phyloP scores from a whole-genome alignment of 2,888 invertebrate species.

The Uloborus plumipes region DNA sequence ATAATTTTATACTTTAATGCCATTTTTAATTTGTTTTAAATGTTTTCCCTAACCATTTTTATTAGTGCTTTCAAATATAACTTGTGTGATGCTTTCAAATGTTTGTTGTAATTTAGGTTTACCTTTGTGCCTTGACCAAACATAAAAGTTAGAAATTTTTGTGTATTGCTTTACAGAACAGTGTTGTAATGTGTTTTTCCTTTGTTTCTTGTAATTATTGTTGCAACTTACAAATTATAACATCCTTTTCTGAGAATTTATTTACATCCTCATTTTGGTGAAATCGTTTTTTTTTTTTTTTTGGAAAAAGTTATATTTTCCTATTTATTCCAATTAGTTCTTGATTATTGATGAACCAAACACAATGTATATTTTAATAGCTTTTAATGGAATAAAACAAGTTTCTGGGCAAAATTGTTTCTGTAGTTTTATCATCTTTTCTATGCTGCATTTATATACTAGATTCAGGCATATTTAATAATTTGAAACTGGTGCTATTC shows the following conservation, averaged over 20 bases:
- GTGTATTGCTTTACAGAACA: constrained; percentile 7
- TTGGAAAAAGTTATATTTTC: constrained; percentile 19
- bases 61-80: no score
- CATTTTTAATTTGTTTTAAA: no score
- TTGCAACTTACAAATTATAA: constrained; percentile 2
- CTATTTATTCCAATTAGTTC: no score
- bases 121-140: constrained; percentile 34
- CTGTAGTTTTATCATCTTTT: neutral
- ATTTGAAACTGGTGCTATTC: no score
- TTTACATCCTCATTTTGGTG: constrained; percentile 19
- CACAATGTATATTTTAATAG: constrained; percentile 41
- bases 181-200: neutral
- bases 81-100: no score
- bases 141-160: constrained; percentile 4
- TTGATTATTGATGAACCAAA: no score
- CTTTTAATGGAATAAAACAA: constrained; percentile 45
- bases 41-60: no score
- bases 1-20: no score
- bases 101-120: neutral
- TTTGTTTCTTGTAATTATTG: no score
- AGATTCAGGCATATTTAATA: no score
- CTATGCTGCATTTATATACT: no score
- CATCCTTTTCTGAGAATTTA: neutral
- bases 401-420: constrained; percentile 31
- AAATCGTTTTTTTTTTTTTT: neutral